phyloP scores from a whole-genome alignment of 1,140 invertebrate species.

The Wasmannia auropunctata region DNA sequence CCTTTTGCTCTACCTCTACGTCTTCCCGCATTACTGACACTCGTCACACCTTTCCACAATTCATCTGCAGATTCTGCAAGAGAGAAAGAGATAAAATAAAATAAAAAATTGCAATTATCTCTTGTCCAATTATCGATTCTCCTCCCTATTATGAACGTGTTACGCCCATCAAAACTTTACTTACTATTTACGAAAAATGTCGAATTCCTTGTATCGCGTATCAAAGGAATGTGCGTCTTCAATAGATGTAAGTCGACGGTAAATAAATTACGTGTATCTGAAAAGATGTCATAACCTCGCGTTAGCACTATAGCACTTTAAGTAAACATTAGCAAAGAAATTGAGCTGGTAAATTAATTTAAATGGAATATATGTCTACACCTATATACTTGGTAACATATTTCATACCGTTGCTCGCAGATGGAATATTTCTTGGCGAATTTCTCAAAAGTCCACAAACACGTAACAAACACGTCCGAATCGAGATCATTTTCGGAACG shows the following conservation, averaged over 20 bases:
- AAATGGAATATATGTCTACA: neutral
- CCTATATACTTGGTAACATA: neutral
- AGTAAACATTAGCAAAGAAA: neutral
- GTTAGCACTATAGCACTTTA: neutral
- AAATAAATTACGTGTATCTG: conserved; percentile 37
- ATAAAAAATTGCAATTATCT: too few relatives aligned
- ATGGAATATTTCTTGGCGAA: neutral
- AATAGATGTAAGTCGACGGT: conserved; percentile 37
- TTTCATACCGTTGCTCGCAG: conserved; percentile 31
- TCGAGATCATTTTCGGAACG: conserved; percentile 52
- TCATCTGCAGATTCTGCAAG: conserved; percentile 90
- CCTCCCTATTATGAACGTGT: neutral
- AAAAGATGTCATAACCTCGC: conserved; percentile 37
- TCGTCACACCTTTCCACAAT: conserved; percentile 97
- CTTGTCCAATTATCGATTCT: too few relatives aligned
- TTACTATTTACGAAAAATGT: conserved; percentile 87
- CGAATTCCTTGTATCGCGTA: conserved; percentile 73
- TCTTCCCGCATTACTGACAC: conserved; percentile 97
- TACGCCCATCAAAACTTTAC: conserved; percentile 39
- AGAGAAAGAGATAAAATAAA: conserved; percentile 33
- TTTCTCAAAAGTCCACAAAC: neutral
- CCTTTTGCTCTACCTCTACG: conserved; percentile 97
- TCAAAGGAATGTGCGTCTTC: conserved; percentile 62
- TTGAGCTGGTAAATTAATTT: neutral
- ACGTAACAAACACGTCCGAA: neutral